Base-by-base conservation (phyloP, 2,888 invertebrate species). In the Callinectes sapidus region DNA sequence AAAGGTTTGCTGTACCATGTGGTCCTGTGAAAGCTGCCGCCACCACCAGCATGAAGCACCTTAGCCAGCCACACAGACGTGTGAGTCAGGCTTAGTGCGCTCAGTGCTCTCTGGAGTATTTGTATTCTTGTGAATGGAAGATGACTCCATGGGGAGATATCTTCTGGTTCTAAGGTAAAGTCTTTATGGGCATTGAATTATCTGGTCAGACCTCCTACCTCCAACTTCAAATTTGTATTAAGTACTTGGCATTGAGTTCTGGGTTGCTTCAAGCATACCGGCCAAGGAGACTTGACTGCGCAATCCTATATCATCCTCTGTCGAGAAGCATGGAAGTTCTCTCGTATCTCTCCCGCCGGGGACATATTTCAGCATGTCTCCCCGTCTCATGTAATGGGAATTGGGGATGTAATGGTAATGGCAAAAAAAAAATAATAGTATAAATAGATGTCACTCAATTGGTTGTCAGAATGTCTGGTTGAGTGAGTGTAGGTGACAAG, bases 381-480 rank as follows among this genome's bases (percentile, higher is more conserved):
- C 71, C 81, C 35, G 35, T 32, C 32, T 28, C 81, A 81, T 81
- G 35, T 81, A 81, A 81, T 81, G 81, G 81, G 32, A 35, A 81
- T 3, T 81, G 81, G 81, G 28, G 71, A 77, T 77, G 23, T 23
- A 28, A 81, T 81, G 81, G 81, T 81, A 81, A 81, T 81, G 81
- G 35, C 32, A 32, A 32, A 18, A 35, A 48, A 48, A 48, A 48
- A 48, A 48, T 6, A 48, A 48, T 48, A 3, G 61, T 61, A 61
- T n/a, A 81, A 77, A 32, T 18, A 32, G 32, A 35, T 81, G 81
- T 81, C 81, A 81, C 81, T 81, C 81, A 35, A 35, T 81, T 81
- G 81, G 81, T 81, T 81, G 81, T 81, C n/a, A 32, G 81, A 81
- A 81, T 81, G 81, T 81, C 35, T 81, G 81, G 81, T 32, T 81